Conservation (phyloP, 2,113 vertebrate species). For the Redunca redunca region DNA sequence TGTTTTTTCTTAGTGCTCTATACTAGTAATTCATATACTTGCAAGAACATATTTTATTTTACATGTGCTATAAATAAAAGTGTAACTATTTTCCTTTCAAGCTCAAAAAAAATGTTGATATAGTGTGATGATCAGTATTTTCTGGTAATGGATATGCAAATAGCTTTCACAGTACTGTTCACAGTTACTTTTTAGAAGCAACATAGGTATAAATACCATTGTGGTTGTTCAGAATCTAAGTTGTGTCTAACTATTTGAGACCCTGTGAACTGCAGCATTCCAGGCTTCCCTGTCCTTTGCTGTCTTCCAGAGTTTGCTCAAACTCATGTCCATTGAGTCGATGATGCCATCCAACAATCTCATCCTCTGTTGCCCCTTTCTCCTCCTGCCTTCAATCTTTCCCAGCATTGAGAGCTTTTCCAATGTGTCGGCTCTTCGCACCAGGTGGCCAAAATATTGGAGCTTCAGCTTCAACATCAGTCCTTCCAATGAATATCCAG, state of each 20-base stretch:
- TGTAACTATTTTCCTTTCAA: neutral
- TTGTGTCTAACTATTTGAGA: neutral
- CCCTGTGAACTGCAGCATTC: neutral
- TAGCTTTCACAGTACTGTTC: slow-evolving; percentile 44
- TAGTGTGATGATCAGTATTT: slow-evolving; percentile 18
- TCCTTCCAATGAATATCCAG: neutral
- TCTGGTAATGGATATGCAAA: slow-evolving; percentile 46
- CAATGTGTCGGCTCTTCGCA: fast-evolving
- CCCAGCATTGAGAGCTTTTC: neutral
- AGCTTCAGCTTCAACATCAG: neutral
- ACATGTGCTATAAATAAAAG: neutral
- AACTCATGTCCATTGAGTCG: neutral
- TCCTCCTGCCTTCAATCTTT: neutral
- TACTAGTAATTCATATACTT: neutral
- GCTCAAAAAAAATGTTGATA: neutral
- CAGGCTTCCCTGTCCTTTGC: neutral
- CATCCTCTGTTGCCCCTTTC: neutral
- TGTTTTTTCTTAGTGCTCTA: neutral
- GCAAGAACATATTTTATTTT: neutral
- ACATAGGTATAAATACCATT: neutral
- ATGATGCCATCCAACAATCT: neutral
- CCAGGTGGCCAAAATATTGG: neutral
- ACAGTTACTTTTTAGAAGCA: slow-evolving; percentile 56
- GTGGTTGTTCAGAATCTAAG: neutral
- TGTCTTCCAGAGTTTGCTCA: neutral